Evolutionary conservation across 2,113 vertebrate genomes (phyloP).

Genomic region (Phylloscopus whistleri): DNA sequence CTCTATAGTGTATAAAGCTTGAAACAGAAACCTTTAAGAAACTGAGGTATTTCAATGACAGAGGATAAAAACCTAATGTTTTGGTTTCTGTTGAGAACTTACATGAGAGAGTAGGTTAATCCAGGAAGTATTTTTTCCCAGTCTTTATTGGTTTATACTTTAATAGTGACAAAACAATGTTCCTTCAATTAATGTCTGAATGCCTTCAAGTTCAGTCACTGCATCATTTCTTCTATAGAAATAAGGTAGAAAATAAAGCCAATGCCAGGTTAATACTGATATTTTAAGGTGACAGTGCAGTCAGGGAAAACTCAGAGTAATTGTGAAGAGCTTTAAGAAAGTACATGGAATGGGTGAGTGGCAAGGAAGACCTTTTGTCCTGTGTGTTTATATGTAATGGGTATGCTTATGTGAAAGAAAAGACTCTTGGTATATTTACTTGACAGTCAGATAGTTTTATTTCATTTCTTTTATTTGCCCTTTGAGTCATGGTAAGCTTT

Average conservation of each 20-base stretch:
- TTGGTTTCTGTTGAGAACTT: not conserved
- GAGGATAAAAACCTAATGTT: not conserved
- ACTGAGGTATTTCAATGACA: not conserved
- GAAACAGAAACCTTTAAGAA: not conserved
- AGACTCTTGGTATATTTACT: not conserved
- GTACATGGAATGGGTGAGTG: not conserved
- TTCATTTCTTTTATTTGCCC: not conserved
- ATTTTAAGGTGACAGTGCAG: not conserved
- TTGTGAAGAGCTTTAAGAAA: not conserved
- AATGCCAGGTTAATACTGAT: not conserved
- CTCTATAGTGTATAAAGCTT: not conserved
- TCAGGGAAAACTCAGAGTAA: not conserved
- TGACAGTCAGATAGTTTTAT: not conserved
- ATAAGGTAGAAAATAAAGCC: not conserved
- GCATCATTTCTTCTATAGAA: not conserved
- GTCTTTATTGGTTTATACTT: not conserved
- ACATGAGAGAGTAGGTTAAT: not conserved
- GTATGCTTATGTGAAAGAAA: not conserved
- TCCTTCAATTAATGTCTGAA: not conserved
- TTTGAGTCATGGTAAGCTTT: not conserved
- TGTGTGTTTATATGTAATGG: not conserved
- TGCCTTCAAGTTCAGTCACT: not conserved
- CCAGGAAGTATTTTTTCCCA: not conserved
- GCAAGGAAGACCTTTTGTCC: not conserved
- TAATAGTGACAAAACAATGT: not conserved